A percentile compares a stretch with the other conserved stretches of the same genome.
These are phyloP conservation scores for Sarcophaga carnaria DNA, from an alignment of 2,888 invertebrate genomes.

Conservation along the genomic window DNA sequence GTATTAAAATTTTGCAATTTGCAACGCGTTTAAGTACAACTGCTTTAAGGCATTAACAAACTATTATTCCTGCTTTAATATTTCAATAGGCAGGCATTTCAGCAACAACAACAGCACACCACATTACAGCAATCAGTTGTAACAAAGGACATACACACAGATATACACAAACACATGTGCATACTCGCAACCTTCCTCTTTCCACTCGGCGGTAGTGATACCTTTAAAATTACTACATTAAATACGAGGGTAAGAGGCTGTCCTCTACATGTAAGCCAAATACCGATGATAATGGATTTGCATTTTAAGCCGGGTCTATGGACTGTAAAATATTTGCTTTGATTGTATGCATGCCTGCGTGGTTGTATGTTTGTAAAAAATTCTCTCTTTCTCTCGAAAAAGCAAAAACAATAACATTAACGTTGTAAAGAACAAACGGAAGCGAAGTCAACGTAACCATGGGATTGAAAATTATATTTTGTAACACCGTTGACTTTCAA, in stretches of 20 bases:
- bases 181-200: no score
- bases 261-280: constrained; percentile 33
- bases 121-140: background rate
- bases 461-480: no score
- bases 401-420: no score
- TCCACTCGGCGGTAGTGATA: constrained; percentile 2
- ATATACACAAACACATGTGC: no score
- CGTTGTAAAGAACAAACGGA: background rate
- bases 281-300: constrained; percentile 59
- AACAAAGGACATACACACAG: no score
- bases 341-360: background rate
- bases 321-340: no score
- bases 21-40: constrained; percentile 60
- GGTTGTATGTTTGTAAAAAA: constrained; percentile 1
- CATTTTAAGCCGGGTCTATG: constrained; percentile 21
- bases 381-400: constrained; percentile 1
- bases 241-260: background rate
- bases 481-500: constrained; percentile 32
- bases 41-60: constrained; percentile 60
- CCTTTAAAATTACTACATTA: constrained; percentile 32
- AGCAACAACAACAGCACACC: background rate
- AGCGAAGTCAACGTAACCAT: background rate
- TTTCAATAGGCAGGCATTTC: constrained; percentile 39
- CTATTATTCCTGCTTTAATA: constrained; percentile 62
- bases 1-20: constrained; percentile 61